phyloP scores from a whole-genome alignment of 2,113 vertebrate genomes.

The Solenodon paradoxus region DNA sequence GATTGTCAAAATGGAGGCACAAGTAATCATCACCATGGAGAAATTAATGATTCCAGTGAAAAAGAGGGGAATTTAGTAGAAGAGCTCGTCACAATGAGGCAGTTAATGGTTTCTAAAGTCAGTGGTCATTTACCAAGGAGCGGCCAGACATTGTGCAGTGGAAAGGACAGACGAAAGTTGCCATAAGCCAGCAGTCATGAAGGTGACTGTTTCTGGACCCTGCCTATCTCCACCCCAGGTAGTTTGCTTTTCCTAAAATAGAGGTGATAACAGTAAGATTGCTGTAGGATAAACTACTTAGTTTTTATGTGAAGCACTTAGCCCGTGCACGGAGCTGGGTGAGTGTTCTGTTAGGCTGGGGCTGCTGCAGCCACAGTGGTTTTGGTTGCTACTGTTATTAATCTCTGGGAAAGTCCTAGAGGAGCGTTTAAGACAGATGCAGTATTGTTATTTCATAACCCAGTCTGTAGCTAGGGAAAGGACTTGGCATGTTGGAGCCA shows the following conservation, averaged over 20 bases:
- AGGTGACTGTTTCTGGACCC: too few species aligned
- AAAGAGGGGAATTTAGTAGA: too few species aligned
- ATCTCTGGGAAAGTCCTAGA: background rate
- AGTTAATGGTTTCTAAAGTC: too few species aligned
- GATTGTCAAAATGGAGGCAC: too few species aligned
- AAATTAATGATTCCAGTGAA: too few species aligned
- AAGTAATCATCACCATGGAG: too few species aligned
- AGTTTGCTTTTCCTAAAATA: background rate
- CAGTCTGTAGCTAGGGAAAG: background rate
- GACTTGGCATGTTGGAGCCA: background rate
- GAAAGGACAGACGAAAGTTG: too few species aligned
- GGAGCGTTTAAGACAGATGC: background rate
- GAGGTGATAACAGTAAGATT: background rate
- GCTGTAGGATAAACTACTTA: background rate
- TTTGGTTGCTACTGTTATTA: background rate
- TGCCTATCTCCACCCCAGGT: too few species aligned
- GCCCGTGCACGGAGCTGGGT: background rate
- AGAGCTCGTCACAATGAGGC: too few species aligned
- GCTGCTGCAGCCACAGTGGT: background rate
- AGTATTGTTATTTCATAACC: background rate
- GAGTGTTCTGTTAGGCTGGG: background rate
- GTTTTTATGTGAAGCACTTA: background rate
- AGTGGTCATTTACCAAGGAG: too few species aligned
- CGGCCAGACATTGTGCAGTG: too few species aligned
- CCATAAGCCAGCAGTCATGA: too few species aligned